phyloP scores from a whole-genome alignment of 2,113 vertebrate species.

The Callorhinus ursinus region DNA sequence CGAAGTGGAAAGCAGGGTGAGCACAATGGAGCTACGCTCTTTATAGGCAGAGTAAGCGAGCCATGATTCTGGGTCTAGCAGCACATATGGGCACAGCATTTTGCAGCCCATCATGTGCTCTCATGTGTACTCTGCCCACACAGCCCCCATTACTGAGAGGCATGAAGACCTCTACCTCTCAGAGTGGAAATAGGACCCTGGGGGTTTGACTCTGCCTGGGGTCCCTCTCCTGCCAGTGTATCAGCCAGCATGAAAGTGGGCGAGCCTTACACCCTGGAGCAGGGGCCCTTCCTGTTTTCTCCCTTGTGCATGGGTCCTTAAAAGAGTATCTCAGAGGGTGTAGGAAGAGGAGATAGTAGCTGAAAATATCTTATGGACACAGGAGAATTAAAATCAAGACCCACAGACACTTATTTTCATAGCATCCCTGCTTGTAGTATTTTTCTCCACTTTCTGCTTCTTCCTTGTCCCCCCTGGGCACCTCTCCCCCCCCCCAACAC shows the following conservation, averaged over 20 bases:
- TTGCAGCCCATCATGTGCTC: not conserved
- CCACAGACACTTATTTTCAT: not conserved
- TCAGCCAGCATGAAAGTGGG: not conserved
- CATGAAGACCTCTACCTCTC: not conserved
- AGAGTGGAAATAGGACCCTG: not conserved
- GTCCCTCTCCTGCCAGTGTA: too few species aligned
- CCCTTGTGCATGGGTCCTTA: not conserved
- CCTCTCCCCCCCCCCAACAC: not conserved
- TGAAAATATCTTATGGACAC: not conserved
- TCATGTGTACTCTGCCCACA: not conserved
- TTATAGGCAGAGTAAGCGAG: rapidly evolving
- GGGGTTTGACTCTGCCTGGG: too few species aligned
- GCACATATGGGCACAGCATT: rapidly evolving
- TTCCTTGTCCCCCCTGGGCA: not conserved
- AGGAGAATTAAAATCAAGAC: not conserved
- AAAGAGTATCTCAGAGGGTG: not conserved
- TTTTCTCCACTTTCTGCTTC: not conserved
- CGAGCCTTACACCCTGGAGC: not conserved
- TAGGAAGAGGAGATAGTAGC: not conserved
- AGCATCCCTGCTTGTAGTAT: not conserved
- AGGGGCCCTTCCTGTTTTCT: not conserved
- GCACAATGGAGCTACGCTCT: not conserved
- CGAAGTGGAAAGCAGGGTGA: not conserved
- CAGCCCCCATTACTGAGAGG: rapidly evolving
- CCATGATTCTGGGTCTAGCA: rapidly evolving